Base-by-base conservation (phyloP, 2,888 invertebrate species). In the Calliphora vomitoria region DNA sequence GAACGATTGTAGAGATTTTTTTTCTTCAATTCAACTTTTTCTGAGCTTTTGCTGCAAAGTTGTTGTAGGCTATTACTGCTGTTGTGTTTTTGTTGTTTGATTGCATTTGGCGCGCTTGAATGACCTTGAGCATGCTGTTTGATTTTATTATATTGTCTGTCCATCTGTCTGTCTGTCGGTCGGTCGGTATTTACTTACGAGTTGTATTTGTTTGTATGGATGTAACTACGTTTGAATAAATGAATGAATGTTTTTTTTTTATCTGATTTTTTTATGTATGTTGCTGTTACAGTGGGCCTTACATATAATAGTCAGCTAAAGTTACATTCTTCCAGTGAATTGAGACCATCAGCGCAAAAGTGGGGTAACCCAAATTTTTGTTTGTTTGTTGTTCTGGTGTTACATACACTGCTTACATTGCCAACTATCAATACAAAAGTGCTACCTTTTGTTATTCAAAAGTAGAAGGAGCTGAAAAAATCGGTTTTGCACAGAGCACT, bases 111-210 rank as follows among this genome's bases (percentile, higher is more conserved):
- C 88, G 85, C 88, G 82, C 89, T 85, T 89, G 88, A 82, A 90
- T 90, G 89, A 90, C 89, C 89, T 90, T 90, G 89, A 90, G 88
- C 86, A 86, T 88, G 86, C 79, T 79, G 79, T 82, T 85, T 82
- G 82, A 69, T 72, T 75, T 86, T 82, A 58, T 76, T 75, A 74
- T 60, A 25, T 74, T 74, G 64, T 74, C 38, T 50, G 66, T 58
- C 55, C 44, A 20, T 68, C 6, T 60, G 66, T 58, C 55, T 55
- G 35, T 68, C 6, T 58, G 20, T 79, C 13, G 13, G 18, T 68
- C 6, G 58, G n/a, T 79, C 8, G 15, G 20, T 10, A 25, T 20
- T n/a, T 18, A 35, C 13, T 53, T n/a, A 47, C 4, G 38, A 53
- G 20, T 35, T 15, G 60, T 15, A 38, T 53, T 13, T 41, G 41